Conservation (phyloP, 2,113 vertebrate species). For the Rutilus rutilus region DNA sequence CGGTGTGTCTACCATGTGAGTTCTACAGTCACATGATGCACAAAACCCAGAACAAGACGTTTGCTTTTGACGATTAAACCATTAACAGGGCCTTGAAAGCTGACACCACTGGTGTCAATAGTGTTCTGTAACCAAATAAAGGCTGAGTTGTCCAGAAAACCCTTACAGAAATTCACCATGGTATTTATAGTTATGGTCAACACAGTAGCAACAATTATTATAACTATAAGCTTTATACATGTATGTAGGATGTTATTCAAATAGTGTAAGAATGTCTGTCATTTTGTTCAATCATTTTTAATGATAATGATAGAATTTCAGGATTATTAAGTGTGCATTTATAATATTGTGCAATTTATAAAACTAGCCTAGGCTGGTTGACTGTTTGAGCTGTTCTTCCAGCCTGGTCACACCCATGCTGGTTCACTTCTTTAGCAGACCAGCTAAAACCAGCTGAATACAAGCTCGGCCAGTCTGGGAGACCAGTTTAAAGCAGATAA, state of each 20-base stretch:
- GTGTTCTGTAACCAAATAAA: neutral
- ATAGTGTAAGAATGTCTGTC: neutral
- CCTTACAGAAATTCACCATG: neutral
- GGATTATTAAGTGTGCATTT: neutral
- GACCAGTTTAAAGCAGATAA: no score
- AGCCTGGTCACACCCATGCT: no score
- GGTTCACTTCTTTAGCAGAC: no score
- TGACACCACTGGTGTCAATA: neutral
- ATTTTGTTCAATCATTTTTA: neutral
- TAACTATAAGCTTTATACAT: no score
- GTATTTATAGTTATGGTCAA: neutral
- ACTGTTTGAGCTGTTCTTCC: no score
- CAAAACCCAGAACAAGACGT: conserved; percentile 13
- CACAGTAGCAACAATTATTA: neutral
- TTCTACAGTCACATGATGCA: conserved; percentile 19
- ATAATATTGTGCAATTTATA: neutral
- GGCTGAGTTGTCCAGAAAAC: neutral
- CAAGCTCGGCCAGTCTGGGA: no score
- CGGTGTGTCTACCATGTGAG: conserved; percentile 32
- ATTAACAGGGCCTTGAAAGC: neutral
- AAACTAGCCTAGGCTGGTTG: no score
- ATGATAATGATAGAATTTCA: neutral
- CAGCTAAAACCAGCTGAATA: no score
- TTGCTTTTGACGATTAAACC: conserved; percentile 7
- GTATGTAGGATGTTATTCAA: neutral